Base-by-base conservation (phyloP, 2,113 vertebrate genomes). In the Callopanchax toddi region DNA sequence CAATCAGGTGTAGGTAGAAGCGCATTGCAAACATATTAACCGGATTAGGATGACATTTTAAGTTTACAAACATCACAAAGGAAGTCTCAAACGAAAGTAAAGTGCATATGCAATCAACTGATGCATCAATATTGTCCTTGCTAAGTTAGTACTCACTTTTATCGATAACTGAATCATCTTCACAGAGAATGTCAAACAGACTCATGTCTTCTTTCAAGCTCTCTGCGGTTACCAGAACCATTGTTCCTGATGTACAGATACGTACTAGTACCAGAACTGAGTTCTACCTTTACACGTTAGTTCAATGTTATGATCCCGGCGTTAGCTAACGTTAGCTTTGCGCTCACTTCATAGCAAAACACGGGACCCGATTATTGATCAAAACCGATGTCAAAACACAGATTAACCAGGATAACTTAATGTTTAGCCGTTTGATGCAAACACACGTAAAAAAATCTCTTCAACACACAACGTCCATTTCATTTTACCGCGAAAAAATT, bases 141-240 rank as follows among this genome's bases (percentile, higher is more conserved):
- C n/a, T n/a, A n/a, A n/a, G n/a, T n/a, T n/a, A n/a, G 2, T 40
- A 80, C 90, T 91, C 68, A 93, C 92, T 81, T 67, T 89, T 92
- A 10, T 93, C 91, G n/a, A 93, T 78, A 29, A 85, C 55, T 2
- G 71, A 58, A 0, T 92, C 91, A 23, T 91, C 80, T 3, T 71
- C 36, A 39, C 71, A 91, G n/a, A 15, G 1, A 5, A 92, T 59
- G 62, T 36, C 81, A 58, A 93, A 93, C 11, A 87, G 17, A 0
- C 87, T 85, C 55, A 93, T 82, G 72, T 92, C 92, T 6, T 39
- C 29, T 4, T 74, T 81, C 0, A 93, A 55, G 6, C 49, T 78
- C 15, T 91, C 85, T 20, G 71, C 23, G 1, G 59, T 91, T 7
- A 85, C 75, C 0, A 17, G 3, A 2, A 75, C 76, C 92, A 93